A percentile compares a stretch with the other conserved stretches of the same genome.
Evolutionary conservation across 2,888 invertebrate species (phyloP).

Genomic region (Drosophila setosimentum): DNA sequence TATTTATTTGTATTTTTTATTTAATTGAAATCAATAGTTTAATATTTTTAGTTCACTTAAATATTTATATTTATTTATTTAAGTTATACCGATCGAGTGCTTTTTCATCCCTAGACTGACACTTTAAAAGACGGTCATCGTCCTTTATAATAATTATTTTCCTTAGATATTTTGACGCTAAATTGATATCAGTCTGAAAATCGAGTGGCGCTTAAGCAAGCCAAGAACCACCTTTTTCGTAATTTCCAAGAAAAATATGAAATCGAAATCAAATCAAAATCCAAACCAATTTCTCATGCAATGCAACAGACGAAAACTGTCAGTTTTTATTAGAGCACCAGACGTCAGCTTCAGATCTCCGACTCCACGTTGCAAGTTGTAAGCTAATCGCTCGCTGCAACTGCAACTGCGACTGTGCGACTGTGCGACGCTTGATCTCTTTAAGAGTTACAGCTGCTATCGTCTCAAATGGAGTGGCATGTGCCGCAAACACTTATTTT

Average conservation of each 20-base stretch:
- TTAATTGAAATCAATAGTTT: neutral
- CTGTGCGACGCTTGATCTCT: constrained; percentile 41
- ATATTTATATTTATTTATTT: neutral
- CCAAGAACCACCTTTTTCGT: constrained; percentile 2
- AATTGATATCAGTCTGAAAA: constrained; percentile 11
- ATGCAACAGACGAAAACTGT: constrained; percentile 68
- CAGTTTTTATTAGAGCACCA: constrained; percentile 77
- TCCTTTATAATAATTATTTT: neutral
- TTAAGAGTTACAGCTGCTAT: constrained; percentile 22
- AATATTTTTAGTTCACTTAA: neutral
- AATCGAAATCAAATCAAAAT: constrained; percentile 51
- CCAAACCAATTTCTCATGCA: constrained; percentile 49
- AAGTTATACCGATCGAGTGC: too few species aligned
- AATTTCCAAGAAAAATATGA: constrained; percentile 30
- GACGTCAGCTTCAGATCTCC: constrained; percentile 40
- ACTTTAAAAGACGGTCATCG: too few species aligned
- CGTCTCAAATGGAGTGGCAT: constrained; percentile 75
- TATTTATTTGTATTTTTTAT: neutral
- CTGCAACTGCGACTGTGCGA: constrained; percentile 21
- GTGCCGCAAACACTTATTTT: constrained; percentile 69
- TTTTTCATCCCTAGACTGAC: too few species aligned
- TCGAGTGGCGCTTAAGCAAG: constrained; percentile 26
- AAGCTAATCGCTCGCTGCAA: constrained; percentile 40
- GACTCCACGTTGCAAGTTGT: constrained; percentile 21
- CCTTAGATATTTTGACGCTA: neutral